These are phyloP conservation scores for Crotalus helleri DNA, from an alignment of 2,113 vertebrate genomes.

Conservation along the genomic window DNA sequence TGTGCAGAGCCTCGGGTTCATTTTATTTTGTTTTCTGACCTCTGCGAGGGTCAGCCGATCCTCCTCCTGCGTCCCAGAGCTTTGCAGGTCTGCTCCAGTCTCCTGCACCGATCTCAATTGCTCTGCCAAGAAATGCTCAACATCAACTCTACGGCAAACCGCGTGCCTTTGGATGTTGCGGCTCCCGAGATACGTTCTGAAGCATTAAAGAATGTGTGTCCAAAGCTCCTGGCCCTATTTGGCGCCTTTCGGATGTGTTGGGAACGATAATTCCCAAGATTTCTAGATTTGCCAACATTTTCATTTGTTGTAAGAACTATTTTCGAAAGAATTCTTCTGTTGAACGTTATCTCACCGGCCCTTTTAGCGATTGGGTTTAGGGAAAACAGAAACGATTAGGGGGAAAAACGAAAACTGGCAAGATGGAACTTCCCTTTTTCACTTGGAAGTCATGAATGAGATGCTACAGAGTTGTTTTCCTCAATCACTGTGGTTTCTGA, in stretches of 20 bases:
- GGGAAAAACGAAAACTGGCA: not conserved
- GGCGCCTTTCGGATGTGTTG: not conserved
- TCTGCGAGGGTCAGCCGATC: not conserved
- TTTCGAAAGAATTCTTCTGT: not conserved
- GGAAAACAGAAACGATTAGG: not conserved
- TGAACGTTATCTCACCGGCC: not conserved
- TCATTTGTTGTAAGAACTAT: not conserved
- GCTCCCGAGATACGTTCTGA: not conserved
- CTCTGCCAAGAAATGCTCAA: not conserved
- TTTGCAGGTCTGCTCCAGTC: not conserved
- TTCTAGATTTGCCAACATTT: not conserved
- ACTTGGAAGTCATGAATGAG: not conserved
- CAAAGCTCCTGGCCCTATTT: not conserved
- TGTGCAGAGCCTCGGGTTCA: not conserved
- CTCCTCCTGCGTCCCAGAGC: not conserved
- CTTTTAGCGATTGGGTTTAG: not conserved
- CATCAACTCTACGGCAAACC: not conserved
- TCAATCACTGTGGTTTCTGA: not conserved
- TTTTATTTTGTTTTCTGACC: not conserved
- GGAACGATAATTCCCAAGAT: not conserved
- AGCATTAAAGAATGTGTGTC: not conserved
- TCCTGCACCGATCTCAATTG: not conserved
- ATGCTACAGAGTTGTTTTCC: not conserved
- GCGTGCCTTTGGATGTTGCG: not conserved
- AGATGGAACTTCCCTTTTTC: not conserved